Percentiles rank a stretch among this genome's conserved stretches.
phyloP scores from a whole-genome alignment of 2,888 invertebrate genomes.

The Euproctis similis region DNA sequence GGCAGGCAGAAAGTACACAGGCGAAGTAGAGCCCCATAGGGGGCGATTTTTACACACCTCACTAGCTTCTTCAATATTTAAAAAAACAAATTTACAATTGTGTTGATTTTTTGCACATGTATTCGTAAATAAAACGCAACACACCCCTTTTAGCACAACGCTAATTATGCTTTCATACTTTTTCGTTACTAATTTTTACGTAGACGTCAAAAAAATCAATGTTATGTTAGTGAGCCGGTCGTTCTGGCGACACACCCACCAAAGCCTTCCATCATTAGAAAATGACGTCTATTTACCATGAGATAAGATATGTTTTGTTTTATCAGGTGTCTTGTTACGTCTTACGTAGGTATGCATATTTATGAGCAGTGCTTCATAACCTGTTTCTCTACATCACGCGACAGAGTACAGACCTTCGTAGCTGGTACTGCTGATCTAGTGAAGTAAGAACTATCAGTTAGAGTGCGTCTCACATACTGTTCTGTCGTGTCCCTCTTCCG shows the following conservation, averaged over 20 bases:
- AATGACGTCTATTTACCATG: constrained; percentile 31
- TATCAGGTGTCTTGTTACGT: not conserved
- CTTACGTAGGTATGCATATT: constrained; percentile 8
- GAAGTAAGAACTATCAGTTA: constrained; percentile 36
- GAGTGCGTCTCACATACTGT: constrained; percentile 39
- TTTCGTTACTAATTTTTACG: not conserved
- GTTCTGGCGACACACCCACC: constrained; percentile 40
- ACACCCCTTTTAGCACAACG: too few relatives aligned
- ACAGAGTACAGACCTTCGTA: constrained; percentile 17
- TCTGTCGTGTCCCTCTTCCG: constrained; percentile 51
- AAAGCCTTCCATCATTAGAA: constrained; percentile 2
- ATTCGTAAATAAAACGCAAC: too few relatives aligned
- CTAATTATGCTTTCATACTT: too few relatives aligned
- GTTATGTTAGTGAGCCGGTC: constrained; percentile 16
- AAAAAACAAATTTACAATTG: too few relatives aligned
- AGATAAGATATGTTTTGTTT: not conserved
- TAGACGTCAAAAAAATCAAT: constrained; percentile 15
- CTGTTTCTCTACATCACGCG: constrained; percentile 45
- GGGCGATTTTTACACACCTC: too few relatives aligned
- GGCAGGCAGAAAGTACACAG: too few relatives aligned
- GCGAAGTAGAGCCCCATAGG: too few relatives aligned
- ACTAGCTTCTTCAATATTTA: too few relatives aligned
- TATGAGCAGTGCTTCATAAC: constrained; percentile 30
- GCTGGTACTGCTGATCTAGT: constrained; percentile 10
- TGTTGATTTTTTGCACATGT: too few relatives aligned